Evolutionary conservation across 2,888 invertebrate genomes (phyloP).

Genomic region (Cybosia mesomella): DNA sequence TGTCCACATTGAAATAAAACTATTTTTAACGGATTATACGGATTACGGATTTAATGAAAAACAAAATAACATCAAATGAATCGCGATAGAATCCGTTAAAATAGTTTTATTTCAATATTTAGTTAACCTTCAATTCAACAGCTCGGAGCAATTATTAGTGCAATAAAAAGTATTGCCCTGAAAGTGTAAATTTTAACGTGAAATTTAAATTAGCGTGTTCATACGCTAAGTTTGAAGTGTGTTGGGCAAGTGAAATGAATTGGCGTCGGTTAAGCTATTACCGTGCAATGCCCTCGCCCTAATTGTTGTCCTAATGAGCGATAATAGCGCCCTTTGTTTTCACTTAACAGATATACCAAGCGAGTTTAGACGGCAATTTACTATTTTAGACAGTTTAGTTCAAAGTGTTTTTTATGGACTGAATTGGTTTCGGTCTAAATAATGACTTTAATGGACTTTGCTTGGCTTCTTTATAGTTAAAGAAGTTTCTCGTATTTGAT

Average conservation of each 20-base stretch:
- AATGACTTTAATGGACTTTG: not conserved
- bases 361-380: conserved; percentile 34
- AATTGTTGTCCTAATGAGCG: conserved; percentile 67
- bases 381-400: conserved; percentile 27
- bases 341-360: conserved; percentile 46
- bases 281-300: conserved; percentile 61
- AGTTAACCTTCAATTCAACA: not conserved
- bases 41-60: not conserved
- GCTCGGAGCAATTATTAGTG: conserved; percentile 3
- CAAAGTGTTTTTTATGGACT: conserved; percentile 11
- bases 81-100: too few species aligned
- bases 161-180: conserved; percentile 5
- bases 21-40: too few species aligned
- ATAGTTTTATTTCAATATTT: too few species aligned
- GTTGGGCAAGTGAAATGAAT: conserved; percentile 61
- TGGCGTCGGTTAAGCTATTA: conserved; percentile 56
- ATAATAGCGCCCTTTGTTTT: conserved; percentile 66
- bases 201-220: conserved; percentile 45
- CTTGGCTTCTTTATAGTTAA: not conserved
- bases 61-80: too few species aligned
- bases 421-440: conserved; percentile 9
- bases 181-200: conserved; percentile 42
- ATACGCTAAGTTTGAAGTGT: conserved; percentile 34
- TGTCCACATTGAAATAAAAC: too few species aligned
- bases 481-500: not conserved